Percentiles rank a stretch among this genome's conserved stretches.
Conservation (phyloP, 2,113 vertebrate genomes). For the Serilophus lunatus region DNA sequence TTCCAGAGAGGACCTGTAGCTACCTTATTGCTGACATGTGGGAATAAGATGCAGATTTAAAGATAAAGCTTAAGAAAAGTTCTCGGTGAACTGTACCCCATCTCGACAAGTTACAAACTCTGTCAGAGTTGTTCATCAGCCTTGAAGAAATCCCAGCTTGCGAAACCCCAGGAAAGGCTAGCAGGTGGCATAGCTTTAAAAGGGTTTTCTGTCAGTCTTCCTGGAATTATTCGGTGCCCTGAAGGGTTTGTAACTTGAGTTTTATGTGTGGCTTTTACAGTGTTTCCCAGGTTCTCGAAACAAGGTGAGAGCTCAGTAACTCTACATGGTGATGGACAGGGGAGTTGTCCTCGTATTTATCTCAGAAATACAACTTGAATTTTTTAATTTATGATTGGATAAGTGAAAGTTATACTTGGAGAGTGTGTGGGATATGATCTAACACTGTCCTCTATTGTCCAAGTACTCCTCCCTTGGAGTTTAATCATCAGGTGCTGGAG, state of each 20-base stretch:
- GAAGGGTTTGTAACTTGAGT: slow-evolving; percentile 2
- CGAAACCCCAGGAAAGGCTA: not conserved
- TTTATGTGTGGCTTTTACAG: not conserved
- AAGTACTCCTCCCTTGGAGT: not conserved
- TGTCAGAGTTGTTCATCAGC: not conserved
- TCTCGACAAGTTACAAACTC: not conserved
- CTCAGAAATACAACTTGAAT: not conserved
- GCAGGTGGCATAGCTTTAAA: not conserved
- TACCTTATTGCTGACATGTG: not conserved
- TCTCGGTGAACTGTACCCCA: not conserved
- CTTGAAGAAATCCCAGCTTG: slow-evolving; percentile 27
- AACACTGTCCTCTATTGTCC: not conserved
- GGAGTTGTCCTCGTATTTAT: not conserved
- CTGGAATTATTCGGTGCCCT: slow-evolving; percentile 33
- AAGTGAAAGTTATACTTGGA: slow-evolving; percentile 3
- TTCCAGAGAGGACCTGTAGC: not conserved
- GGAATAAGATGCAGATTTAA: not conserved
- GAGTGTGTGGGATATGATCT: not conserved
- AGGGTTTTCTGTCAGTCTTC: slow-evolving; percentile 19
- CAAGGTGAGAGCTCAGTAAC: not conserved
- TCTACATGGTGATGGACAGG: not conserved
- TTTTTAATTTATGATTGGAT: not conserved
- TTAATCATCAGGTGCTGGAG: slow-evolving; percentile 12
- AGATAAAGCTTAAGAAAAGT: not conserved
- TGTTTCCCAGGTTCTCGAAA: not conserved